phyloP scores from a whole-genome alignment of 1,140 invertebrate genomes.

The Pseudachorutes palmiensis region DNA sequence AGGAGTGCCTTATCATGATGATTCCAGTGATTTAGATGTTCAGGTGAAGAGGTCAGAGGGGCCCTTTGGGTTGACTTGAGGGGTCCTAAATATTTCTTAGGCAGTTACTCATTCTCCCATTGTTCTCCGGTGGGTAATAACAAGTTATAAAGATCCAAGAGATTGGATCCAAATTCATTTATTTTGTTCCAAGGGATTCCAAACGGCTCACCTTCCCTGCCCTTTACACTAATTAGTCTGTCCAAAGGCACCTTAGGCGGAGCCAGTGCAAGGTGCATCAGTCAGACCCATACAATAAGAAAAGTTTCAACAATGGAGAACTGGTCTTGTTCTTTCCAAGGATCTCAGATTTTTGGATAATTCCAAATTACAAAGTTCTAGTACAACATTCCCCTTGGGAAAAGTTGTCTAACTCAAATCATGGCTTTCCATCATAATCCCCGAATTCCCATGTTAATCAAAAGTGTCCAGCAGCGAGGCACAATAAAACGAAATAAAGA shows the following conservation, averaged over 20 bases:
- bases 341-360: no score
- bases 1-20: no score
- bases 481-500: no score
- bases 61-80: not conserved
- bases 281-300: no score
- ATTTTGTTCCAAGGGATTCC: not conserved
- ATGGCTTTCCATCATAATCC: no score
- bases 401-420: no score
- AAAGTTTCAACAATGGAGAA: no score
- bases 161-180: slow-evolving; percentile 9
- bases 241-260: not conserved
- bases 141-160: not conserved
- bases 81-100: not conserved
- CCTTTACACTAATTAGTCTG: slow-evolving; percentile 12
- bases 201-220: not conserved
- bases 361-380: no score
- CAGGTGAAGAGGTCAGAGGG: slow-evolving; percentile 1
- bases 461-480: no score
- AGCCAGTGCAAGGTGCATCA: slow-evolving; percentile 7
- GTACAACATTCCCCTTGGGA: no score
- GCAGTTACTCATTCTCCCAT: not conserved
- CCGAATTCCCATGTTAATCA: no score
- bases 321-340: no score
- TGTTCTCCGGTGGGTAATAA: slow-evolving; percentile 10
- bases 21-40: slow-evolving; percentile 13